A percentile compares a stretch with the other conserved stretches of the same genome.
phyloP scores from a whole-genome alignment of 2,797 vertebrate genomes.

The Coreius guichenoti region DNA sequence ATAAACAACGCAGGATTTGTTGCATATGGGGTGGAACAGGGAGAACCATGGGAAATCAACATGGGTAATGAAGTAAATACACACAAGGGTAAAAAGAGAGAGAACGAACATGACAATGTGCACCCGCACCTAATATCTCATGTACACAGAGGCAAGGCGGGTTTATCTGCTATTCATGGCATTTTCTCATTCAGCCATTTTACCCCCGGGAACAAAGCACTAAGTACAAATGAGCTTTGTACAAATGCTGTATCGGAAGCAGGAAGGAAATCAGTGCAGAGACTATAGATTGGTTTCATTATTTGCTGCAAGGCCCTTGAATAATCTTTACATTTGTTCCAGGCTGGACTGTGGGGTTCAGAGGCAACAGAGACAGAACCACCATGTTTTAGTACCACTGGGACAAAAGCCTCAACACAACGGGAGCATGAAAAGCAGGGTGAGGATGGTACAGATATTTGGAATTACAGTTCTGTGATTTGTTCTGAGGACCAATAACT shows the following conservation, averaged over 20 bases:
- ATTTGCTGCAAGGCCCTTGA: constrained; percentile 30
- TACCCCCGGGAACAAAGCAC: neutral
- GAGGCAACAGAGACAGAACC: neutral
- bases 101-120: constrained; percentile 39
- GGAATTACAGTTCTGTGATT: neutral
- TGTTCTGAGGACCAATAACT: neutral
- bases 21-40: constrained; percentile 47
- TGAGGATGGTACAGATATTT: neutral
- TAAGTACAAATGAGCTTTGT: constrained; percentile 48
- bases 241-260: constrained; percentile 29
- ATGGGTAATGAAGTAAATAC: constrained; percentile 60
- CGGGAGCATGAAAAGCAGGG: neutral
- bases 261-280: constrained; percentile 35
- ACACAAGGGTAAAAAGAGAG: constrained; percentile 26
- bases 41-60: constrained; percentile 62
- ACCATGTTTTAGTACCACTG: neutral
- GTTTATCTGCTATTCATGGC: constrained; percentile 38
- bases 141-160: constrained; percentile 10
- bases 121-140: constrained; percentile 31
- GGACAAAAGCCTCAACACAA: neutral
- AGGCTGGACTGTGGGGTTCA: constrained; percentile 7
- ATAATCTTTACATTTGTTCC: constrained; percentile 14
- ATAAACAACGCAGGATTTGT: constrained; percentile 48
- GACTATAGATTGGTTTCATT: constrained; percentile 52
- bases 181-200: constrained; percentile 43